Percentiles rank a stretch among this genome's conserved stretches.
Conservation (phyloP, 2,113 vertebrate species). For the Lepisosteus oculatus region DNA sequence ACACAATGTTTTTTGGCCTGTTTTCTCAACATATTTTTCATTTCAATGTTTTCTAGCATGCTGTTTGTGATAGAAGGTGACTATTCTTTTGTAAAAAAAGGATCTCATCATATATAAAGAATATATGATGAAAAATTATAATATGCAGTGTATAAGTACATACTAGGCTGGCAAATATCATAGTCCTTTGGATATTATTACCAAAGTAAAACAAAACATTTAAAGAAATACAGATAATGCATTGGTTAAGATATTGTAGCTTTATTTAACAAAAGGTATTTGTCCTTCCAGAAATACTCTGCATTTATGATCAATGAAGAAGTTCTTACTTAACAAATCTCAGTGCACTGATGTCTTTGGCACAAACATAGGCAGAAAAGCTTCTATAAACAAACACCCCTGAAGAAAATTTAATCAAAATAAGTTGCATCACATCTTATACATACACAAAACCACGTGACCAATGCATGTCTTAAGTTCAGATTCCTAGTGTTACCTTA, state of each 20-base stretch:
- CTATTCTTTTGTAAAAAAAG: too few species aligned
- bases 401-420: constrained; percentile 31
- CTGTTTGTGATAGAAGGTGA: too few species aligned
- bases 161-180: too few species aligned
- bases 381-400: constrained; percentile 23
- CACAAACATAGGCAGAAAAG: constrained; percentile 51
- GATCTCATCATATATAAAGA: too few species aligned
- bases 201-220: background rate
- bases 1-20: too few species aligned
- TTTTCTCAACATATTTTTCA: too few species aligned
- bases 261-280: background rate
- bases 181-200: background rate
- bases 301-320: constrained; percentile 31
- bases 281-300: background rate
- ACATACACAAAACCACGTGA: background rate
- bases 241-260: background rate
- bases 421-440: background rate
- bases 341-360: constrained; percentile 61
- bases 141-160: too few species aligned
- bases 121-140: too few species aligned
- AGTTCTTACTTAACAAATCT: constrained; percentile 50
- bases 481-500: background rate
- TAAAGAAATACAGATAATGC: constrained; percentile 11
- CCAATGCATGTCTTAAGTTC: background rate
- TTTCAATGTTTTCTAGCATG: too few species aligned